phyloP scores from a whole-genome alignment of 2,797 vertebrate genomes.

The Allobates femoralis region DNA sequence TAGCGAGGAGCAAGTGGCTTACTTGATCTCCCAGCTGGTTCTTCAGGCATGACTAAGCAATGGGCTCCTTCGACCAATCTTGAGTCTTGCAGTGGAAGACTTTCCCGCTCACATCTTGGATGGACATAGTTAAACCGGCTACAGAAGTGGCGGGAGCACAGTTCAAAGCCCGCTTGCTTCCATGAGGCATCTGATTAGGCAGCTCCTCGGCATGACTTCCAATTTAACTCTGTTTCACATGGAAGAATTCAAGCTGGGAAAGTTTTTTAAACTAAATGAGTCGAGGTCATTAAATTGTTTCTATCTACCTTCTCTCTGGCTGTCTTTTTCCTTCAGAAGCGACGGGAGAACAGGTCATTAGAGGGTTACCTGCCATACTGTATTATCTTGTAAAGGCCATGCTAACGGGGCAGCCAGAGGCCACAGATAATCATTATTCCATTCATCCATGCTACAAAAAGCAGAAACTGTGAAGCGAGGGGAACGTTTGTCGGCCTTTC shows the following conservation, averaged over 20 bases:
- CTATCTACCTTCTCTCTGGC: constrained; percentile 32
- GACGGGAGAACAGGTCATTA: constrained; percentile 70
- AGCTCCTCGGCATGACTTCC: constrained; percentile 64
- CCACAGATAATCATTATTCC: constrained; percentile 8
- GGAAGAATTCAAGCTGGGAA: constrained; percentile 56
- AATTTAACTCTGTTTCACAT: constrained; percentile 67
- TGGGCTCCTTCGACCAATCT: constrained; percentile 54
- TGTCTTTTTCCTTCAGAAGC: constrained; percentile 62
- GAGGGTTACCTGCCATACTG: constrained; percentile 67
- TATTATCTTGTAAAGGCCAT: constrained; percentile 53
- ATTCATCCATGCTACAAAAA: not conserved
- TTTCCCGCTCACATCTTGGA: constrained; percentile 30
- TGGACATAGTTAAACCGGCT: constrained; percentile 48
- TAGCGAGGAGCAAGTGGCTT: constrained; percentile 61
- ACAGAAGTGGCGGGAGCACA: constrained; percentile 57
- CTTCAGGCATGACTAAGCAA: constrained; percentile 65
- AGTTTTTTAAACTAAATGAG: constrained; percentile 65
- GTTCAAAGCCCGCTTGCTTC: constrained; percentile 65
- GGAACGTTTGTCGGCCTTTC: not conserved
- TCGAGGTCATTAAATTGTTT: constrained; percentile 68
- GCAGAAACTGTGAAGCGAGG: not conserved
- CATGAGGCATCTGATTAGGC: constrained; percentile 67
- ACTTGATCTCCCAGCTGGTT: constrained; percentile 45
- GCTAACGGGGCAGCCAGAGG: not conserved
- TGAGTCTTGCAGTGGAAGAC: not conserved